Conservation (phyloP, 2,888 invertebrate species). For the Leptinotarsa rubiginosa region DNA sequence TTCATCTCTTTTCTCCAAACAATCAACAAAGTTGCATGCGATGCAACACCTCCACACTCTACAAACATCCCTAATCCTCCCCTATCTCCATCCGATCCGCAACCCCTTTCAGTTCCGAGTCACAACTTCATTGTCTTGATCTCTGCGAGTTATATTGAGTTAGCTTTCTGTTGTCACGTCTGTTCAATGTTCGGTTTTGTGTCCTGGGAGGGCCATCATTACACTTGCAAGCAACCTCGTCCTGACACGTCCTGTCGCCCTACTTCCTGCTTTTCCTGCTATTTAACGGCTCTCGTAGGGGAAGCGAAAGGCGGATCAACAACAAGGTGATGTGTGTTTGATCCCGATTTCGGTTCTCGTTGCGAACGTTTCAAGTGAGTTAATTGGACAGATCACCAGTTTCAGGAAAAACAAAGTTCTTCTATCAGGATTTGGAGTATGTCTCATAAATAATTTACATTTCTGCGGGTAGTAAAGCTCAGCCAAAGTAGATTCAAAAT, state of each 20-base stretch:
- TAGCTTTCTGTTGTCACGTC: slow-evolving; percentile 42
- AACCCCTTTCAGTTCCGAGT: slow-evolving; percentile 1
- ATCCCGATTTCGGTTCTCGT: not conserved
- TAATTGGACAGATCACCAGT: no score
- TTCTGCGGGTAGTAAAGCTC: no score
- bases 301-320: slow-evolving; percentile 24
- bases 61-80: slow-evolving; percentile 15
- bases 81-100: not conserved
- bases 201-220: slow-evolving; percentile 45
- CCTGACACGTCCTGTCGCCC: slow-evolving; percentile 42
- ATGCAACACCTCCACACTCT: slow-evolving; percentile 36
- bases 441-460: no score
- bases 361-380: no score
- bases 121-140: slow-evolving; percentile 33
- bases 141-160: slow-evolving; percentile 38
- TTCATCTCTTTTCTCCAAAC: slow-evolving; percentile 30
- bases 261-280: slow-evolving; percentile 34
- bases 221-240: slow-evolving; percentile 40
- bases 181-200: slow-evolving; percentile 39
- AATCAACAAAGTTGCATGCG: slow-evolving; percentile 38
- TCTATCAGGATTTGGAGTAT: no score
- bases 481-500: no score
- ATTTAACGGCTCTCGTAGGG: slow-evolving; percentile 26
- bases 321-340: slow-evolving; percentile 5
- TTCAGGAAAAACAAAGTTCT: no score